Percentiles rank a stretch among this genome's conserved stretches.
phyloP scores from a whole-genome alignment of 2,113 vertebrate genomes.

The Sturnira hondurensis region DNA sequence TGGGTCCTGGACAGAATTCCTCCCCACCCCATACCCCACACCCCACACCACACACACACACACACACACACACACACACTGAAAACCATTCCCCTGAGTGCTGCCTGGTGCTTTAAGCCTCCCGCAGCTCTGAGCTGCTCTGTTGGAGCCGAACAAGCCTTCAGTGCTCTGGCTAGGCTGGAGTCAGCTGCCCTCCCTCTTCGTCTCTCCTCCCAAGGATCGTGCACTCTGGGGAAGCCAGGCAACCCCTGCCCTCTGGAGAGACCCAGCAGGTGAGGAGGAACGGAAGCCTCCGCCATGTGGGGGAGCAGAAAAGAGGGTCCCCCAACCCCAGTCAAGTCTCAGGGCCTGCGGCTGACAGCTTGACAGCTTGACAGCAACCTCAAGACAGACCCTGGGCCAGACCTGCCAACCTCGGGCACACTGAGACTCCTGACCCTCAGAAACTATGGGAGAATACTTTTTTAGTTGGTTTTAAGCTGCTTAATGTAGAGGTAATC shows the following conservation, averaged over 20 bases:
- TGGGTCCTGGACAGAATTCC: not conserved
- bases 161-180: no score
- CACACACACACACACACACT: no score
- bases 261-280: not conserved
- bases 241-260: not conserved
- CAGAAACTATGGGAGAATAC: not conserved
- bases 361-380: no score
- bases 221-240: not conserved
- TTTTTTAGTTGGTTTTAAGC: not conserved
- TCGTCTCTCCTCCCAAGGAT: not conserved
- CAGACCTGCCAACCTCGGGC: not conserved
- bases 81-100: not conserved
- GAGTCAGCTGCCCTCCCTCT: no score
- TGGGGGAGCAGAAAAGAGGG: not conserved
- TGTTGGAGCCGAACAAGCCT: not conserved
- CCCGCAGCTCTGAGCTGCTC: not conserved
- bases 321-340: not conserved
- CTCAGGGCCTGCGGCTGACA: not conserved
- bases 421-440: not conserved
- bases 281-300: not conserved
- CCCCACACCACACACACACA: no score
- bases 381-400: not conserved
- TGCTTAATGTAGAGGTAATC: not conserved
- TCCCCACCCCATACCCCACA: not conserved
- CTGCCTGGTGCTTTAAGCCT: not conserved